Percentiles rank a stretch among this genome's conserved stretches.
Conservation (phyloP, 2,113 vertebrate species). For the Carollia perspicillata region DNA sequence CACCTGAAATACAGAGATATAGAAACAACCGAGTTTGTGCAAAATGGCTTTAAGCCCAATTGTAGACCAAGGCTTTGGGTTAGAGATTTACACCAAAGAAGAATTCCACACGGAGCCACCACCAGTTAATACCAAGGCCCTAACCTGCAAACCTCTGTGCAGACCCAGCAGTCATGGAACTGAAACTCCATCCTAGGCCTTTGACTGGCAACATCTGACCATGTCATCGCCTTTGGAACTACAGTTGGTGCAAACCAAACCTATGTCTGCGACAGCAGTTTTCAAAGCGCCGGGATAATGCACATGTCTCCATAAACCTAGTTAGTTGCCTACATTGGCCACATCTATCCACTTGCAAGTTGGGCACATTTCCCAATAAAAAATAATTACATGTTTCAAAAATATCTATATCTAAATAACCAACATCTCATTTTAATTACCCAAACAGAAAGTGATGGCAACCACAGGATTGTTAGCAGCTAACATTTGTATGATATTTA, state of each 20-base stretch:
- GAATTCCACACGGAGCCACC: not conserved
- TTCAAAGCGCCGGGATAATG: not conserved
- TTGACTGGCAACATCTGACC: not conserved
- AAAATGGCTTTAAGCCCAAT: not conserved
- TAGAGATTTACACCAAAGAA: not conserved
- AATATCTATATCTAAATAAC: not conserved
- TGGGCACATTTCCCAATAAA: not conserved
- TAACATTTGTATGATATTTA: not conserved
- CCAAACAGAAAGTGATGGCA: not conserved
- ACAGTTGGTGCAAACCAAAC: not conserved
- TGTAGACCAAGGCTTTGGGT: not conserved
- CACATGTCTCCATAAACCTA: not conserved
- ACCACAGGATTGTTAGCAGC: not conserved
- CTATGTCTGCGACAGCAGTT: not conserved
- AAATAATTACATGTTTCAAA: not conserved
- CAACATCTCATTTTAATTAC: conserved; percentile 16
- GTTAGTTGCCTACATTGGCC: not conserved
- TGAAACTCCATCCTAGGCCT: not conserved
- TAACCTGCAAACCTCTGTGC: not conserved
- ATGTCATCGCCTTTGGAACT: not conserved
- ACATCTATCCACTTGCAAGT: not conserved
- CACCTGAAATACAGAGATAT: not conserved
- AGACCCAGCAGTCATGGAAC: not conserved
- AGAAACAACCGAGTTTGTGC: not conserved
- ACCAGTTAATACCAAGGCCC: not conserved